Percentiles rank a stretch among this genome's conserved stretches.
These are phyloP conservation scores for Myocastor coypus DNA, from an alignment of 2,113 vertebrate species.

Conservation along the genomic window DNA sequence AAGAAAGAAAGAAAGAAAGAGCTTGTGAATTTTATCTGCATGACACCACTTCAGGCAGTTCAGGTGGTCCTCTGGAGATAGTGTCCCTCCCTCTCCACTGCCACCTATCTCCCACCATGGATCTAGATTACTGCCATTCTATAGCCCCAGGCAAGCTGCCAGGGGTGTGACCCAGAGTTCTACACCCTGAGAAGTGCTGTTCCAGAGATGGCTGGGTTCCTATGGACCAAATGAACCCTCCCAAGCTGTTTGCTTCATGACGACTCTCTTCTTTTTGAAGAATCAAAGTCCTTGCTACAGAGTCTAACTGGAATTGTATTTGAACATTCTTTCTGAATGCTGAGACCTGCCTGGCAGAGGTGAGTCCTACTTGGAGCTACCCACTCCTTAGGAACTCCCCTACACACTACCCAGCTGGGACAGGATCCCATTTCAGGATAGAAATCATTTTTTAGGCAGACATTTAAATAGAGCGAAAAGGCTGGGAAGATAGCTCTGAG, in stretches of 20 bases:
- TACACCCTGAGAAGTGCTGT: not conserved
- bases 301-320: not conserved
- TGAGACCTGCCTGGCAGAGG: not conserved
- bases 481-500: too few species aligned
- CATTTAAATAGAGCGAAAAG: not conserved
- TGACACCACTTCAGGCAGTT: not conserved
- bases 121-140: not conserved
- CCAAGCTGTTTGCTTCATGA: not conserved
- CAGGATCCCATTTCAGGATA: not conserved
- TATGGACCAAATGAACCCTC: not conserved
- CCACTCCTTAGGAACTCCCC: not conserved
- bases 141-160: not conserved
- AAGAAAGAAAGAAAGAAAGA: not conserved
- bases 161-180: not conserved
- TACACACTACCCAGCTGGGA: not conserved
- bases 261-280: not conserved
- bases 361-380: not conserved
- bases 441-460: slow-evolving; percentile 6
- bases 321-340: not conserved
- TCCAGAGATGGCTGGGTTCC: not conserved
- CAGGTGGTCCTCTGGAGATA: not conserved
- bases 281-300: not conserved
- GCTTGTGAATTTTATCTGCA: not conserved
- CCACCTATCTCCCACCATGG: not conserved
- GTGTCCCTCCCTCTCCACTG: not conserved